Percentiles rank a stretch among this genome's conserved stretches.
Evolutionary conservation across 2,888 invertebrate genomes (phyloP).

Genomic region (Dryobota labecula): DNA sequence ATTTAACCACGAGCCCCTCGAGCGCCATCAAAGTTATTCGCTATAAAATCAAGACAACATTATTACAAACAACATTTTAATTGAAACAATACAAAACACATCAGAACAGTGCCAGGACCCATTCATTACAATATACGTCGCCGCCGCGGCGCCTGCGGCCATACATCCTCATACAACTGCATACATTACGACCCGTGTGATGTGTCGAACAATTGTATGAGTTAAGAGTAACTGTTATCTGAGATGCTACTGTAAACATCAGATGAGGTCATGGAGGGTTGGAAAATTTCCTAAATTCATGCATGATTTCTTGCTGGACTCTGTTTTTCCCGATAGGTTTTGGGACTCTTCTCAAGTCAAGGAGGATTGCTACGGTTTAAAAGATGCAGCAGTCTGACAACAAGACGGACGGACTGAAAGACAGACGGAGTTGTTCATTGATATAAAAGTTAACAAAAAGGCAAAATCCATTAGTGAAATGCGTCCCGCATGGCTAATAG

Average conservation of each 20-base stretch:
- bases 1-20: too few relatives aligned
- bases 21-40: constrained; percentile 9
- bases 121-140: constrained; percentile 45
- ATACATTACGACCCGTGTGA: constrained; percentile 23
- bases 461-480: too few relatives aligned
- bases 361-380: too few relatives aligned
- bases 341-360: too few relatives aligned
- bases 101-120: constrained; percentile 14
- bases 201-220: constrained; percentile 18
- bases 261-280: constrained; percentile 17
- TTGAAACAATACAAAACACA: constrained; percentile 47
- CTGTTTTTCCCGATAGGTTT: not conserved
- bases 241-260: constrained; percentile 7
- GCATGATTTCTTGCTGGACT: not conserved
- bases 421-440: too few relatives aligned
- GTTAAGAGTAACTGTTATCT: constrained; percentile 16
- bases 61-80: constrained; percentile 13
- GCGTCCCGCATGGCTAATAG: too few relatives aligned
- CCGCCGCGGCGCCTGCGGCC: constrained; percentile 42
- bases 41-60: constrained; percentile 21
- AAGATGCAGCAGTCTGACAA: too few relatives aligned
- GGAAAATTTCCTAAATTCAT: not conserved
- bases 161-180: constrained; percentile 45
- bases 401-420: too few relatives aligned
- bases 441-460: too few relatives aligned